phyloP scores from a whole-genome alignment of 2,797 vertebrate genomes.

The Danionella dracula region DNA sequence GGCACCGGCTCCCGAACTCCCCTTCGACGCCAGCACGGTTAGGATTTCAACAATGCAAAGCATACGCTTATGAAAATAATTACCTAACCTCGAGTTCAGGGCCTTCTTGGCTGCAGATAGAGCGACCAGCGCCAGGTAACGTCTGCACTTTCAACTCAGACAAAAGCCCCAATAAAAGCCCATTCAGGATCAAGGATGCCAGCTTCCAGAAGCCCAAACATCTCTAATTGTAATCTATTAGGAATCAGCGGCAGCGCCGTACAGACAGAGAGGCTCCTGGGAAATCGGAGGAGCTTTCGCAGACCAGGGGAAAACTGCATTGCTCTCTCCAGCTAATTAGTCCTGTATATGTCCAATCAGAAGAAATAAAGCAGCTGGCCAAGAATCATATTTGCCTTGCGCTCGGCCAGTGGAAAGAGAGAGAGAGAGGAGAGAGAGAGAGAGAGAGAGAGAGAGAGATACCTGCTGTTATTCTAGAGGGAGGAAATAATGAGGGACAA shows the following conservation, averaged over 20 bases:
- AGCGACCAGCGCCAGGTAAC: slow-evolving; percentile 10
- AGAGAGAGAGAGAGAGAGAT: slow-evolving; percentile 42
- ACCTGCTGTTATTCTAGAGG: slow-evolving; percentile 48
- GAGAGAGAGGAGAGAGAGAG: too few relatives aligned
- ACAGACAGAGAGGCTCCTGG: slow-evolving; percentile 74
- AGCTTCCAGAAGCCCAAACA: slow-evolving; percentile 45
- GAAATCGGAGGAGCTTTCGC: slow-evolving; percentile 67
- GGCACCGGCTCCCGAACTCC: slow-evolving; percentile 10
- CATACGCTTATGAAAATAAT: slow-evolving; percentile 29
- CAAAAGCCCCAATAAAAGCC: slow-evolving; percentile 40
- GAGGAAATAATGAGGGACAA: slow-evolving; percentile 45
- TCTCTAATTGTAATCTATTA: slow-evolving; percentile 62
- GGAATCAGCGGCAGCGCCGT: slow-evolving; percentile 57
- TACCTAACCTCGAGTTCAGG: slow-evolving; percentile 17
- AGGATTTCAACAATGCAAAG: slow-evolving; percentile 16
- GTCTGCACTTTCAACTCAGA: slow-evolving; percentile 35
- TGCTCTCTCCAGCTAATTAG: slow-evolving; percentile 68
- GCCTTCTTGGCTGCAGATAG: slow-evolving; percentile 22
- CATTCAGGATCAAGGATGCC: slow-evolving; percentile 46
- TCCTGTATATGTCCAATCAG: slow-evolving; percentile 62
- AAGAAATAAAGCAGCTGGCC: slow-evolving; percentile 57
- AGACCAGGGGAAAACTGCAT: slow-evolving; percentile 54
- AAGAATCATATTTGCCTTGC: slow-evolving; percentile 71
- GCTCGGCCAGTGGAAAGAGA: slow-evolving; percentile 51
- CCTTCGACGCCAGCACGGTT: slow-evolving; percentile 8